Evolutionary conservation across 2,888 invertebrate species (phyloP), one percentile per base, ranked within the genome.

Genomic region (Xanthia icteritia): DNA sequence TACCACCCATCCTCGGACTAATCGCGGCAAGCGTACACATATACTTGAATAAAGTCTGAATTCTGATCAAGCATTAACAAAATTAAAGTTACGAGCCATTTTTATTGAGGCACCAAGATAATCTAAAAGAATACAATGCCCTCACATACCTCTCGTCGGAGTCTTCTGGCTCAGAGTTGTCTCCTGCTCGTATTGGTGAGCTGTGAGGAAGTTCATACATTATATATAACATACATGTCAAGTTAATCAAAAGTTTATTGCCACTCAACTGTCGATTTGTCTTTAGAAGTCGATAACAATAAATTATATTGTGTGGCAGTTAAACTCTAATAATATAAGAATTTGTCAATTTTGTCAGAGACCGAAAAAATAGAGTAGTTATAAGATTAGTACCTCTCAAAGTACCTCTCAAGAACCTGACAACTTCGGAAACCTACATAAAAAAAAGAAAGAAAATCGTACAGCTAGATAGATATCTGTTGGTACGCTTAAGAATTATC

Each of bases 141-240:
- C 0, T 48, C 6, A 79, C 72, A 63, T 73, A 87, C 86, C 87
- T 87, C 87, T 80, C 76, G 39, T 85, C 85, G 79, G 87, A 80
- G 82, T 82, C 80, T 79, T 80, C 73, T 84, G 83, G 87, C 86
- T 88, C 88, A 84, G 86, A 87, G 86, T 87, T 87, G 87, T 87
- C 87, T 84, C 87, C 87, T 81, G 61, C 81, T 82, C 86, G 87
- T 79, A 79, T 81, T 68, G 87, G 82, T 73, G 87, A 82, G 83
- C 87, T 87, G 73, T 74, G 66, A 58, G 56, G n/a, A 42, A 36
- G 69, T 20, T 68, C 2, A 79, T 31, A 20, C 6, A n/a, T 48
- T 23, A 48, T 39, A 51, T 23, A 48, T 39, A 51, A 65, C 4
- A 27, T 15, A 56, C 3, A 61, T 65, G n/a, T 68, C 13, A 54